Conservation (phyloP, 1,140 invertebrate genomes). For the Drosophila hydei region DNA sequence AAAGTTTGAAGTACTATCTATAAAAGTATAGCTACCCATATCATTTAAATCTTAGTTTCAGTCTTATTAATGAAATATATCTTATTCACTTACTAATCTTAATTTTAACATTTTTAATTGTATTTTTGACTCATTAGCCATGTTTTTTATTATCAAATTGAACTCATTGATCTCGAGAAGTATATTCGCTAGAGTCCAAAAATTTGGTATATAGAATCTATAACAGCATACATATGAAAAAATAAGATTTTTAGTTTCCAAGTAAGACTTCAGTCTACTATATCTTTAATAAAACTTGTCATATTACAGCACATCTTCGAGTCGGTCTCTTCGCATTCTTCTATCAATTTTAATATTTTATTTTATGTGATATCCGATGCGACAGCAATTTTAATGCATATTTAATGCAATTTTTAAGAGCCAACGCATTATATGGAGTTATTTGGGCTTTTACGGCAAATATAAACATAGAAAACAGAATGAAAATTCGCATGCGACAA, state of each 20-base stretch:
- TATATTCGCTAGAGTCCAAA: not conserved
- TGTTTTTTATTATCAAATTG: too few species aligned
- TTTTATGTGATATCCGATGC: constrained; percentile 46
- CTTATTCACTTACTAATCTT: not conserved
- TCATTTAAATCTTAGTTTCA: too few species aligned
- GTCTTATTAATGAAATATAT: not conserved
- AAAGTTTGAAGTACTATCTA: too few species aligned
- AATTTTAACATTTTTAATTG: too few species aligned
- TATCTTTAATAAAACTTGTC: not conserved
- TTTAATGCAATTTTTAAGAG: constrained; percentile 78
- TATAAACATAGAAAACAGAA: constrained; percentile 73
- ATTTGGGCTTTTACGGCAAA: constrained; percentile 72
- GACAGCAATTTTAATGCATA: constrained; percentile 69
- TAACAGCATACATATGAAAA: too few species aligned
- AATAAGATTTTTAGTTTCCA: not conserved
- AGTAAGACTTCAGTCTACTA: not conserved
- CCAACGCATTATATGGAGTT: constrained; percentile 58
- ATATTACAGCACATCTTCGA: not conserved
- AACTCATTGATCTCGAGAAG: not conserved
- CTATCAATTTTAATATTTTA: constrained; percentile 70
- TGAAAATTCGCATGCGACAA: constrained; percentile 67
- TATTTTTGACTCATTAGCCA: too few species aligned
- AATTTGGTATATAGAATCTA: not conserved
- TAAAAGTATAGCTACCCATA: too few species aligned
- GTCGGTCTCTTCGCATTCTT: not conserved